phyloP scores from a whole-genome alignment of 2,888 invertebrate species.

The Catocala sponsa region DNA sequence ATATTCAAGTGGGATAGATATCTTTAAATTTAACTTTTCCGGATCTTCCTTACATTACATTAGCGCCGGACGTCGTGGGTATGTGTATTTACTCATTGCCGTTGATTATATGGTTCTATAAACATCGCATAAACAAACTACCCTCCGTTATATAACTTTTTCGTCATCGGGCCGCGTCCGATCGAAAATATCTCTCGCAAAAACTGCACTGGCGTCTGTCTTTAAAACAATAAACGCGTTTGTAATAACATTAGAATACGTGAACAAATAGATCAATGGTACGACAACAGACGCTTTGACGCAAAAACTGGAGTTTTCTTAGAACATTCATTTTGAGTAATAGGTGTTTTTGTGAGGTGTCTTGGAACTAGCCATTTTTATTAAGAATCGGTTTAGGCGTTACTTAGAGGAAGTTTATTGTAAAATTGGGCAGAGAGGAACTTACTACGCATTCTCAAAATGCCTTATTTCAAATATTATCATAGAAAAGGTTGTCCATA shows the following conservation, averaged over 20 bases:
- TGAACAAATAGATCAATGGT: conserved; percentile 12
- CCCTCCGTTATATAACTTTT: conserved; percentile 1
- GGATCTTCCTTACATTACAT: too few species aligned
- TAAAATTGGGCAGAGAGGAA: too few species aligned
- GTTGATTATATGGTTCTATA: background rate
- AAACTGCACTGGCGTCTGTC: conserved; percentile 14
- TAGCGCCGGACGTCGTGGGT: too few species aligned
- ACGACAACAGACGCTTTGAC: conserved; percentile 12
- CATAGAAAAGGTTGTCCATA: too few species aligned
- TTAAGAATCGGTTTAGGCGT: background rate
- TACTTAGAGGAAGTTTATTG: too few species aligned
- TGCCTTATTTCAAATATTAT: too few species aligned
- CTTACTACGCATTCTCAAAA: too few species aligned
- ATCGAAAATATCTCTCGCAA: conserved; percentile 19
- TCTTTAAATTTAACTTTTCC: too few species aligned
- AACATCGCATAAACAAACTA: conserved; percentile 2
- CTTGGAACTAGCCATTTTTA: background rate
- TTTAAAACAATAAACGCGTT: conserved; percentile 23
- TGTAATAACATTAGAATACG: conserved; percentile 10
- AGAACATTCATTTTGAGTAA: conserved; percentile 2
- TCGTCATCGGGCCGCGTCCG: conserved; percentile 10
- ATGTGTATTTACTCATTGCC: too few species aligned
- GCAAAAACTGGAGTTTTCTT: conserved; percentile 8
- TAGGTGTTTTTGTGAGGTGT: background rate
- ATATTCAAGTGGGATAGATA: too few species aligned